Evolutionary conservation across 2,797 vertebrate species (phyloP).

Genomic region (Macropodus opercularis): DNA sequence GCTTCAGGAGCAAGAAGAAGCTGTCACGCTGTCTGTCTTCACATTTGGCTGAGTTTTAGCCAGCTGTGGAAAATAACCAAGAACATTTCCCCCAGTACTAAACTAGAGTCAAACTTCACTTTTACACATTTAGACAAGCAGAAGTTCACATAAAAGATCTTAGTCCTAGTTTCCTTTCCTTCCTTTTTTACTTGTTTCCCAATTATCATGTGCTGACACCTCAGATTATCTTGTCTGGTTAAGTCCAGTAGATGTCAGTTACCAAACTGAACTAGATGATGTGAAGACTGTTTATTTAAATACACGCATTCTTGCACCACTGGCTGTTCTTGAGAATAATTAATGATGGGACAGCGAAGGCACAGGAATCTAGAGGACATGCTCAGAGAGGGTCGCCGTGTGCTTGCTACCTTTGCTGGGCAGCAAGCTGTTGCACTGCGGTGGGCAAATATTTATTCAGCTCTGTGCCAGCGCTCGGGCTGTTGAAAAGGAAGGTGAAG

Average conservation of each 20-base stretch:
- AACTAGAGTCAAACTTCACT: too few relatives aligned
- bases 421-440: conserved; percentile 27
- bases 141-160: too few relatives aligned
- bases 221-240: too few relatives aligned
- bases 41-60: conserved; percentile 33
- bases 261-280: too few relatives aligned
- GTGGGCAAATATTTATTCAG: conserved; percentile 41
- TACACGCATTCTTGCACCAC: not conserved
- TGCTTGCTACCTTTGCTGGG: conserved; percentile 34
- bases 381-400: conserved; percentile 32
- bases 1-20: conserved; percentile 16
- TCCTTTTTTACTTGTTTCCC: too few relatives aligned
- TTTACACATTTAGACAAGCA: too few relatives aligned
- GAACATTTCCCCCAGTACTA: too few relatives aligned
- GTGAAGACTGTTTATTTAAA: too few relatives aligned
- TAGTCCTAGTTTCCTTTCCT: too few relatives aligned
- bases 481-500: conserved; percentile 40
- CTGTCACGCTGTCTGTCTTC: conserved; percentile 37
- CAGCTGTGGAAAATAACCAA: too few relatives aligned
- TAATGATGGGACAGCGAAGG: conserved; percentile 65
- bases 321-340: conserved; percentile 53
- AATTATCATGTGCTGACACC: too few relatives aligned
- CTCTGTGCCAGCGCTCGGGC: conserved; percentile 14
- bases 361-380: conserved; percentile 53
- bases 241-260: too few relatives aligned